Evolutionary conservation across 2,113 vertebrate genomes (phyloP), one percentile per base, ranked within the genome.

Genomic region (Piliocolobus tephrosceles): DNA sequence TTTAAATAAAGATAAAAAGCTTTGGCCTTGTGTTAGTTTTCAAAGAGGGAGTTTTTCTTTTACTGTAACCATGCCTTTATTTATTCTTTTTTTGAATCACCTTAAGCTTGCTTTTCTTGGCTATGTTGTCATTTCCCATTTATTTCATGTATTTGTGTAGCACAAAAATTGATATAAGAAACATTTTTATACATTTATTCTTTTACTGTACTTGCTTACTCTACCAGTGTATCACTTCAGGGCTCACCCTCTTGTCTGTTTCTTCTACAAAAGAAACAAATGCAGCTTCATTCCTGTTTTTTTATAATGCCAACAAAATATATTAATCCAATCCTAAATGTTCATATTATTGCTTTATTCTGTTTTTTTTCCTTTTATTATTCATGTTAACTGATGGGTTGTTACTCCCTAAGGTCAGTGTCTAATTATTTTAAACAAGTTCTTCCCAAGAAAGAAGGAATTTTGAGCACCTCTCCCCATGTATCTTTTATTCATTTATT

Each of bases 311-410:
- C 38, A 91, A 35, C 58, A 30, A 55, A 84, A 70, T 52, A 22
- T n/a, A 12, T 78, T 25, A 47, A 27, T 82, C 30, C 7, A 38
- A 58, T 68, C 8, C 43, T 57, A 70, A 68, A 78, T 64, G 12
- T 94, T 95, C 55, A n/a, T 32, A 64, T 35, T 52, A 55, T 27
- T 12, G 20, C 17, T 85, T 91, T 84, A 50, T 85, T 97, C 68
- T 76, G 22, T 83, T 80, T 90, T 94, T 94, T 94, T 8, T 70
- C 27, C 84, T 90, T 82, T 84, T 55, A 81, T 85, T 72, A 72
- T 80, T 78, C 66, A n/a, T 18, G 27, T 38, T 75, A 66, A 55
- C 10, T 91, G 35, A 50, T 85, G 32, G 83, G 25, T 61, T 12
- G 35, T 58, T 82, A 85, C 10, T 35, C n/a, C 81, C 40, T 78